Evolutionary conservation across 2,888 invertebrate genomes (phyloP), one percentile per base, ranked within the genome.

Genomic region (Apotomis capreana): DNA sequence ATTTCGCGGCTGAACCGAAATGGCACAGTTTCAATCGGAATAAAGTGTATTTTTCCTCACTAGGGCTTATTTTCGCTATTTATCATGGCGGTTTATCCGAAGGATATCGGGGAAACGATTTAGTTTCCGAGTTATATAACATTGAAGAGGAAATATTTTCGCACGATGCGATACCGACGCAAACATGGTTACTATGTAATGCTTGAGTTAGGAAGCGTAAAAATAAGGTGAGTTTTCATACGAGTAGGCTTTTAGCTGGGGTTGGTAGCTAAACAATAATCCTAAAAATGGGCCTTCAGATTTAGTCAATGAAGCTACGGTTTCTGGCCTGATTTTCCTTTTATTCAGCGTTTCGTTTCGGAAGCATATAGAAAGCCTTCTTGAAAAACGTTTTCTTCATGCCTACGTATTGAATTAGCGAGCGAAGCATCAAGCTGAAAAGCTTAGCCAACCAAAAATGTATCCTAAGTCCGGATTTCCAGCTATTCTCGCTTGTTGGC

Each of bases 101-200:
- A 26, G 68, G 68, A 68, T 72, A 72, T 72, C 63, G 62, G 51
- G 72, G 61, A 71, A 71, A 68, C 71, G 67, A 71, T 71, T 71
- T 71, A 71, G 67, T 68, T 71, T 71, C 71, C 71, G 70, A 61
- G 60, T 65, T 69, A 61, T 65, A 49, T 65, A 55, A 57, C 65
- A 9, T 46, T 8, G 65, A 44, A 60, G 51, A 44, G 60, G 65
- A 61, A 67, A 70, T 55, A 60, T 65, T 70, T 65, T 65, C 44
- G 52, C 49, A 26, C 59, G 54, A 26, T 9, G 12, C 36, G 52
- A 52, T 54, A 46, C 60, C 46, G 57, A 54, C 3, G 46, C 10
- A n/a, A 36, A 54, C 13, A 44, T 40, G 51, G 36, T 40, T 60
- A 52, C 40, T 61, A 40, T 0, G 40, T 51, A 40, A 63, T 54